Evolutionary conservation across 2,888 invertebrate genomes (phyloP).

Genomic region (Acrocyrtus sp.): DNA sequence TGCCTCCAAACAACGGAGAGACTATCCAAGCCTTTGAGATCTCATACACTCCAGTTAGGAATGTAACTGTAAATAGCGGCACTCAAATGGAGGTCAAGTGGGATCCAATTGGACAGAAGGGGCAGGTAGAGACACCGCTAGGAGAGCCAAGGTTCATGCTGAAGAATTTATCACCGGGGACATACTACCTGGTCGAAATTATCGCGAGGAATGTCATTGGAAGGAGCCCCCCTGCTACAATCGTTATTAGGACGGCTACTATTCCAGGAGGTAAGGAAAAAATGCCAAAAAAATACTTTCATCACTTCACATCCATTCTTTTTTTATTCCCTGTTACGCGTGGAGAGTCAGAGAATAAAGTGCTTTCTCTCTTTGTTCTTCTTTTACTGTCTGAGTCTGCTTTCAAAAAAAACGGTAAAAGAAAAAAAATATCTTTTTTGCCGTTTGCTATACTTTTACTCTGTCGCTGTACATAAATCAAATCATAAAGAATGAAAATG

Average conservation of each 20-base stretch:
- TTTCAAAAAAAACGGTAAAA: neutral
- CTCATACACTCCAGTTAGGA: slow-evolving; percentile 76
- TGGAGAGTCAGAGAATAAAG: neutral
- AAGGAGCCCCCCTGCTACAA: slow-evolving; percentile 79
- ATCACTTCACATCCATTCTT: neutral
- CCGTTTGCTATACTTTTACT: too few species aligned
- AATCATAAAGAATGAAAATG: too few species aligned
- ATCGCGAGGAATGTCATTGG: slow-evolving; percentile 88
- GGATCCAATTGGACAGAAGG: slow-evolving; percentile 57
- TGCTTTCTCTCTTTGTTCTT: neutral
- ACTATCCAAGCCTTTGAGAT: slow-evolving; percentile 85
- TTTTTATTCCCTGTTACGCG: neutral
- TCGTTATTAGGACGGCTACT: slow-evolving; percentile 81
- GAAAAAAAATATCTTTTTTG: too few species aligned
- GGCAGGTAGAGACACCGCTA: slow-evolving; percentile 33
- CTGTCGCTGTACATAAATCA: too few species aligned
- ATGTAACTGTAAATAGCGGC: slow-evolving; percentile 48
- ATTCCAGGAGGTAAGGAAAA: slow-evolving; percentile 75
- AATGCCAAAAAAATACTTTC: neutral
- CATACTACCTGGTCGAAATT: slow-evolving; percentile 84
- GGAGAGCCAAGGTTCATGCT: slow-evolving; percentile 67
- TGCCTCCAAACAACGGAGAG: slow-evolving; percentile 89
- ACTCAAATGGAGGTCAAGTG: slow-evolving; percentile 55
- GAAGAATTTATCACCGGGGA: slow-evolving; percentile 77
- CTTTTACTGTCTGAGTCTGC: too few species aligned